These are phyloP conservation scores for Sanderia malayensis DNA, from an alignment of 30 jellyfish, hydroid and myxozoan species.

Conservation along the genomic window DNA sequence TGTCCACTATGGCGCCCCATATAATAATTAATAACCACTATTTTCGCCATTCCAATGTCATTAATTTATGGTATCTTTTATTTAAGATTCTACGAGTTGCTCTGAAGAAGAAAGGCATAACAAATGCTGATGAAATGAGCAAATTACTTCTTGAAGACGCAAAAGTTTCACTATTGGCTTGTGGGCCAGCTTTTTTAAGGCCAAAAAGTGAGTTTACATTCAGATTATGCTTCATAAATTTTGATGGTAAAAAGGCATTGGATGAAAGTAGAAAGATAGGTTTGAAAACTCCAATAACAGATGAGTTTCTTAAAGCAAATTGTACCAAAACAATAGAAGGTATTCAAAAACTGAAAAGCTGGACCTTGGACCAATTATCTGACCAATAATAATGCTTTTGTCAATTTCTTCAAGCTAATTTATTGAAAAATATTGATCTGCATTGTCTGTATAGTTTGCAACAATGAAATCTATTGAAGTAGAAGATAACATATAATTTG, in stretches of 20 bases:
- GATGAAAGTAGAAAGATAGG: constrained; percentile 43
- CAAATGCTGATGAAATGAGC: constrained; percentile 24
- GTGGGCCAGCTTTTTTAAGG: constrained; percentile 61
- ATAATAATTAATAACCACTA: too few relatives aligned
- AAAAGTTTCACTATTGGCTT: constrained; percentile 35
- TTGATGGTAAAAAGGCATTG: constrained; percentile 52
- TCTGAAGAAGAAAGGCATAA: constrained; percentile 34
- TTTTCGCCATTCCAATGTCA: too few relatives aligned
- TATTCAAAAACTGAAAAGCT: constrained; percentile 11
- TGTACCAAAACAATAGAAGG: constrained; percentile 40
- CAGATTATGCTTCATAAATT: constrained; percentile 43
- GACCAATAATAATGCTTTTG: too few relatives aligned
- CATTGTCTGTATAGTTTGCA: too few relatives aligned
- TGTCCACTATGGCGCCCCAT: too few relatives aligned
- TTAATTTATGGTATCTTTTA: too few relatives aligned
- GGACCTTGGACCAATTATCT: constrained; percentile 36
- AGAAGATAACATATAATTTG: too few relatives aligned
- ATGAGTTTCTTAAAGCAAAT: constrained; percentile 21
- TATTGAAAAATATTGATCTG: too few relatives aligned
- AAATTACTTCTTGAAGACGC: constrained; percentile 36
- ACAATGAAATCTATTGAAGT: too few relatives aligned
- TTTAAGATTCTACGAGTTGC: constrained; percentile 39
- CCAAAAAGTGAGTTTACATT: constrained; percentile 48
- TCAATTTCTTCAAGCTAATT: too few relatives aligned
- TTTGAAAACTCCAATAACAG: constrained; percentile 7